phyloP scores from a whole-genome alignment of 1,140 invertebrate species.

The Lasioglossum baleicum region DNA sequence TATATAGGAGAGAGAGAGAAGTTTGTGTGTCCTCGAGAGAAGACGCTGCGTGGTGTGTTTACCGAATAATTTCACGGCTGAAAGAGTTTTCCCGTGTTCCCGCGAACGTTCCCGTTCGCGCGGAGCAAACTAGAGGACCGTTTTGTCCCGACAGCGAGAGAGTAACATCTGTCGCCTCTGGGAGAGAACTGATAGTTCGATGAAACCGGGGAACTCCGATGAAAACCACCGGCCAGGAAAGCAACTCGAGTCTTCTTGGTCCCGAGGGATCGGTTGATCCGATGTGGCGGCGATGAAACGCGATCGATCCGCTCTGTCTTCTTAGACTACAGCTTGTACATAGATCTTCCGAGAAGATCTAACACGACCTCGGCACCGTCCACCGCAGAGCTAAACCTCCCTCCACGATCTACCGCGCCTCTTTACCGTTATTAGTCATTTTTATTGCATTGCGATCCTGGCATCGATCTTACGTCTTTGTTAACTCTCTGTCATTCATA shows the following conservation, averaged over 20 bases:
- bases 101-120: background rate
- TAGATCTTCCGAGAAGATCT: background rate
- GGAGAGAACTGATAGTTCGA: no score
- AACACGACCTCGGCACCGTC: background rate
- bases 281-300: background rate
- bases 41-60: background rate
- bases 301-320: background rate
- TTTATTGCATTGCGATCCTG: no score
- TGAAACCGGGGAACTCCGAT: no score
- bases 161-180: background rate
- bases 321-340: background rate
- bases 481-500: no score
- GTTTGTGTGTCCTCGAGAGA: background rate
- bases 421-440: no score
- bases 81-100: constrained; percentile 16
- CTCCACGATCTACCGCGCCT: no score
- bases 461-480: no score
- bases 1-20: background rate
- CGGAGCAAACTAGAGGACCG: background rate
- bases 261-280: background rate
- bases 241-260: background rate
- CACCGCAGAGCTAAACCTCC: background rate
- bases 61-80: constrained; percentile 14
- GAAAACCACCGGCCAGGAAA: no score
- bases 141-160: background rate